Evolutionary conservation across 2,888 invertebrate species (phyloP), one percentile per base, ranked within the genome.

Genomic region (Meghimatium bilineatum): DNA sequence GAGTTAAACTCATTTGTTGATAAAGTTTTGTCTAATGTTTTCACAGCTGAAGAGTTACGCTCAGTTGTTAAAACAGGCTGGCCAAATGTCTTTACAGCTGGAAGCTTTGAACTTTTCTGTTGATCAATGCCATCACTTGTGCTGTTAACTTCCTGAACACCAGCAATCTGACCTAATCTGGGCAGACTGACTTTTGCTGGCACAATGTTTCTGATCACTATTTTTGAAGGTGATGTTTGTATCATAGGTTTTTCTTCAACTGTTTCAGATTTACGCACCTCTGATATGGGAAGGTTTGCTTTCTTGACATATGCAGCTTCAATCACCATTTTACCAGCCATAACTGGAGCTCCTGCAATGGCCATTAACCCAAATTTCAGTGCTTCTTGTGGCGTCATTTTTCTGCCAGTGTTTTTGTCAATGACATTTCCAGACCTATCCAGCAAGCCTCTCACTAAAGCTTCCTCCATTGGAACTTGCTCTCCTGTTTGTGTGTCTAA

Each of bases 341-440:
- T 93, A 34, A 97, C 95, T 8, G 98, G 98, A 29, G 97, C 97
- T 49, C 97, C 97, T 77, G 97, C 96, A 52, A 98, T 95, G 36
- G 97, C 97, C 87, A 98, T 94, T 0, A 98, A 94, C 1, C 93
- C 93, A 29, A 91, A 79, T 82, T 91, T 91, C 67, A 91, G 83
- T 34, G 98, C 99, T 94, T 97, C 96, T 85, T 96, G 88, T 23
- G 92, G 89, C 36, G 96, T 95, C 93, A 96, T 95, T 94, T 96
- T 97, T 92, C 96, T 95, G 90, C 96, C 96, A 85, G 95, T 96
- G 90, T 95, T 95, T 69, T 96, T 96, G 93, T 97, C 96, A 94
- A 96, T 97, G 12, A 97, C 88, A 67, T 88, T 88, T 10, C 96
- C 96, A 0, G 97, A 97, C 87, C 95, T 94, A 82, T 92, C 91